Evolutionary conservation across 1,140 invertebrate species (phyloP), one percentile per base, ranked within the genome.

Genomic region (Caerostris extrusa): DNA sequence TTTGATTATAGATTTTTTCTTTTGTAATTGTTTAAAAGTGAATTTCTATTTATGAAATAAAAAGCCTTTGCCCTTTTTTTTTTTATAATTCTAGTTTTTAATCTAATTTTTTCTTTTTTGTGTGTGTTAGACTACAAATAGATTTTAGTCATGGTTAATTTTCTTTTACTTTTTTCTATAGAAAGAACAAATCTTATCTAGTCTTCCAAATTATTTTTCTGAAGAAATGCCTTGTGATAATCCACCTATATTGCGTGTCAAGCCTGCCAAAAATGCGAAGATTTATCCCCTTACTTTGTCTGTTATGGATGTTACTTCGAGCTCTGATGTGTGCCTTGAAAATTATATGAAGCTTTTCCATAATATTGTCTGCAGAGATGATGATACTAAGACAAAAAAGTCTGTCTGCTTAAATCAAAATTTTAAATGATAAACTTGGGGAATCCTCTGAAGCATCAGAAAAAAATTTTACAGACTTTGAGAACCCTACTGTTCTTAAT

Each of bases 321-420:
- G 94, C 61, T 87, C 88, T 93, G 94, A 94, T 91, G 91, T 94
- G 71, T 93, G 94, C 90, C 88, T 94, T 91, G 91, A 94, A 82
- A 94, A 93, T 81, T 93, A 90, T 50, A 94, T 86, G 55, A 94
- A 94, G 69, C 60, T 85, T 58, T 91, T 81, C 53, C 81, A 88
- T 67, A 83, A 92, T n/a, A 55, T 60, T 90, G n/a, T 93, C 57
- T 55, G 67, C 17, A 92, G 93, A 60, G 90, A 87, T 34, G 90
- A 87, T 34, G 69, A 58, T 56, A 93, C 12, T n/a, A 90, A 85
- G 53, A 53, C 86, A 69, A 93, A 89, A n/a, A 93, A 93, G 60
- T 17, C 58, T 67, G 14, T 71, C 56, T 50, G 67, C 58, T 34
- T 83, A 67, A 94, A 89, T 82, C 90, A 67, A 83, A 83, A 85